These are phyloP conservation scores for Phaenicophaeus curvirostris DNA, from an alignment of 2,797 vertebrate species.

Conservation along the genomic window DNA sequence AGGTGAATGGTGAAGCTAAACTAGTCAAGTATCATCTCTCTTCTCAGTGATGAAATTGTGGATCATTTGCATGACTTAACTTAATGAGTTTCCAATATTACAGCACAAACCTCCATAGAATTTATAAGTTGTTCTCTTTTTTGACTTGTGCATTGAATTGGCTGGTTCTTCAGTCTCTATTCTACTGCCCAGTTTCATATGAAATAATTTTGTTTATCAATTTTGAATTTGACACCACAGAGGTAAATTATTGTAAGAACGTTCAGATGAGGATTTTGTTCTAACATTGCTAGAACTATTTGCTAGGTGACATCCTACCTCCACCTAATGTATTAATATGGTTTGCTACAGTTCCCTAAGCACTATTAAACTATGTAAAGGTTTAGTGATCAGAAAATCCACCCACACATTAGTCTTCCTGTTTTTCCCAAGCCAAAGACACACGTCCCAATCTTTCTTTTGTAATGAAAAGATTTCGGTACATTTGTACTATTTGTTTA, in stretches of 20 bases:
- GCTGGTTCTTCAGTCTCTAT: not conserved
- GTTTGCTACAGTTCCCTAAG: not conserved
- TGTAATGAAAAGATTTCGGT: not conserved
- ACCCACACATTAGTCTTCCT: not conserved
- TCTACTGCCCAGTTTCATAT: not conserved
- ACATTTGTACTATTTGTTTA: not conserved
- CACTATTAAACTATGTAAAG: not conserved
- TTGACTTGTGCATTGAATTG: not conserved
- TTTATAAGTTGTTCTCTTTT: not conserved
- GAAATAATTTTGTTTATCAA: not conserved
- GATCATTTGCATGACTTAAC: not conserved
- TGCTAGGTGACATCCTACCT: not conserved
- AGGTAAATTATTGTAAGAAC: not conserved
- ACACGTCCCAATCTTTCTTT: not conserved
- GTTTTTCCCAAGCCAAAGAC: not conserved
- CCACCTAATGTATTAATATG: not conserved
- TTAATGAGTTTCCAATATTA: not conserved
- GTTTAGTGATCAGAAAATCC: not conserved
- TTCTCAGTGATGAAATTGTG: not conserved
- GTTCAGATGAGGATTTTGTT: not conserved
- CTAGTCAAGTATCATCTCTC: not conserved
- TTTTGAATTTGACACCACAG: not conserved
- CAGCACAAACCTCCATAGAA: not conserved
- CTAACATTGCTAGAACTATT: not conserved
- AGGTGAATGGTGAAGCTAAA: not conserved